Conservation (phyloP, 2,797 vertebrate species). For the Novumbra hubbsi region DNA sequence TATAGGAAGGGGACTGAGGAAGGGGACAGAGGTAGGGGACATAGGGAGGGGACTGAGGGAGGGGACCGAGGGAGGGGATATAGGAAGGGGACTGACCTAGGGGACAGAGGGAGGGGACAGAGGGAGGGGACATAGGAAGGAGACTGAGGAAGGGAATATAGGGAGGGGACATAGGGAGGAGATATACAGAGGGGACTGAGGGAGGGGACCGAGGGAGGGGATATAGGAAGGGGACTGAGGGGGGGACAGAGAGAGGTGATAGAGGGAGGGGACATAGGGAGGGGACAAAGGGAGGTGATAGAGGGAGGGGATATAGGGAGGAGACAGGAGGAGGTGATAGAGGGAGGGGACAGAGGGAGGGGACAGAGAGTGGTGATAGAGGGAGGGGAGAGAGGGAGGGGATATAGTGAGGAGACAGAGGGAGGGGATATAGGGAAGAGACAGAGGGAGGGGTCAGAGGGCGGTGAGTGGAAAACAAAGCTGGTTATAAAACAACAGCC, state of each 20-base stretch:
- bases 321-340: too few relatives aligned
- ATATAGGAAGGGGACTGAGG: too few relatives aligned
- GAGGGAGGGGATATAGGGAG: too few relatives aligned
- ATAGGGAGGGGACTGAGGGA: slow-evolving; percentile 34
- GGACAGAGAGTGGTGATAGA: too few relatives aligned
- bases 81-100: slow-evolving; percentile 41
- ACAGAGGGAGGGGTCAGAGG: slow-evolving; percentile 37
- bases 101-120: slow-evolving; percentile 31
- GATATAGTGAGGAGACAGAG: slow-evolving; percentile 41
- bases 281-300: slow-evolving; percentile 33
- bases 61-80: too few relatives aligned
- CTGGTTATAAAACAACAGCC: slow-evolving; percentile 33
- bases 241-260: slow-evolving; percentile 34
- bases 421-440: too few relatives aligned
- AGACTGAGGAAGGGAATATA: slow-evolving; percentile 32
- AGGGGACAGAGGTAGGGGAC: too few relatives aligned
- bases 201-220: too few relatives aligned
- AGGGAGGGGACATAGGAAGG: slow-evolving; percentile 15
- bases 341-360: slow-evolving; percentile 33
- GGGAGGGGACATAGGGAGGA: too few relatives aligned
- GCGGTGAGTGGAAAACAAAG: slow-evolving; percentile 28
- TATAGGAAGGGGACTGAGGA: slow-evolving; percentile 35
- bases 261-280: too few relatives aligned
- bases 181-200: slow-evolving; percentile 41
- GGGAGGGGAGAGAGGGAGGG: slow-evolving; percentile 32